These are phyloP conservation scores for Achlya flavicornis DNA, from an alignment of 2,888 invertebrate species.

Conservation along the genomic window DNA sequence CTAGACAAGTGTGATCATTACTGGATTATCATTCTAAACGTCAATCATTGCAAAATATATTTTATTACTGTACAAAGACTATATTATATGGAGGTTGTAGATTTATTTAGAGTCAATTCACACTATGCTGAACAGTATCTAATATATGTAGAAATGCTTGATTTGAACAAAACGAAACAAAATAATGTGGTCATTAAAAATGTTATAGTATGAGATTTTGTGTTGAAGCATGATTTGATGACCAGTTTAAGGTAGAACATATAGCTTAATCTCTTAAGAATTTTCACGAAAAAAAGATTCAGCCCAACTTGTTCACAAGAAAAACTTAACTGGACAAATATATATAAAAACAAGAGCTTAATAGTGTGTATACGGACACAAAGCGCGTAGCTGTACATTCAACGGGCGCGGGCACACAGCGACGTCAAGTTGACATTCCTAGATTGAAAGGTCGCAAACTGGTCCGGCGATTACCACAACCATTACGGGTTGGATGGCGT, in stretches of 20 bases:
- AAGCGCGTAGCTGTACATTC: slow-evolving; percentile 60
- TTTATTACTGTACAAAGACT: slow-evolving; percentile 25
- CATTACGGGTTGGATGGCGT: slow-evolving; percentile 40
- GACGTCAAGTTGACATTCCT: slow-evolving; percentile 55
- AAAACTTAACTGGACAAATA: too few species aligned
- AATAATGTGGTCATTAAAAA: too few species aligned
- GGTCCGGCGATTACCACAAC: slow-evolving; percentile 54
- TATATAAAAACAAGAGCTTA: not conserved
- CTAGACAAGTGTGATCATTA: slow-evolving; percentile 57
- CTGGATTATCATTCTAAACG: slow-evolving; percentile 39
- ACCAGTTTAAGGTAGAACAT: too few species aligned
- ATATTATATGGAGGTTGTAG: slow-evolving; percentile 21
- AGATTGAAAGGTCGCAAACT: slow-evolving; percentile 65
- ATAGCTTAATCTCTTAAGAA: too few species aligned
- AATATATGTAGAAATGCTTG: not conserved
- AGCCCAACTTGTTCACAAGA: too few species aligned
- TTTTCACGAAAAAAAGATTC: too few species aligned
- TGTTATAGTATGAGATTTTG: too few species aligned
- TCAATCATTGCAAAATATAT: slow-evolving; percentile 29
- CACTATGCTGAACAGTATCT: not conserved
- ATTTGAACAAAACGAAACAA: too few species aligned
- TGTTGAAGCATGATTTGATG: too few species aligned
- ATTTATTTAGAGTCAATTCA: slow-evolving; percentile 5
- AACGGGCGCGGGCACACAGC: slow-evolving; percentile 46
- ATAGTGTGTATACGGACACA: slow-evolving; percentile 22